Evolutionary conservation across 2,113 vertebrate genomes (phyloP).

Genomic region (Paradoxurus hermaphroditus): DNA sequence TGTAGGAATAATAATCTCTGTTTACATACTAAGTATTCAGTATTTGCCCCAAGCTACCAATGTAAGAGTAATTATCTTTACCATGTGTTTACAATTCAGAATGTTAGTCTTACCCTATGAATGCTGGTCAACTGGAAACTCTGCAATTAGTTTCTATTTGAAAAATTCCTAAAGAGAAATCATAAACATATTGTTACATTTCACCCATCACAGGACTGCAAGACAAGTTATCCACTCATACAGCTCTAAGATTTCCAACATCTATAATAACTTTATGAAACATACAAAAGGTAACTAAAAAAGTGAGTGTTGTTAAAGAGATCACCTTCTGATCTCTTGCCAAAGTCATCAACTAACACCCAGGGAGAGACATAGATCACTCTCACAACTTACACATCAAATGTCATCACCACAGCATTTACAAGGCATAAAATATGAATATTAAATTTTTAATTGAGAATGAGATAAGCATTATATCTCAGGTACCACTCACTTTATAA

Average conservation of each 20-base stretch:
- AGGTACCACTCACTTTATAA: background rate
- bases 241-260: conserved; percentile 27
- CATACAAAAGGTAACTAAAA: background rate
- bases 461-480: background rate
- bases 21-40: conserved; percentile 4
- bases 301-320: background rate
- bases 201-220: conserved; percentile 18
- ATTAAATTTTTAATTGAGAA: conserved; percentile 22
- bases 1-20: conserved; percentile 8
- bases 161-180: conserved; percentile 71
- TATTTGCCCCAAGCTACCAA: conserved; percentile 38
- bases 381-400: background rate
- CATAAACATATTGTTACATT: conserved; percentile 56
- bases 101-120: conserved; percentile 66
- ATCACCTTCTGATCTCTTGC: background rate
- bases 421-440: background rate
- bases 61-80: conserved; percentile 40
- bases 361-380: background rate
- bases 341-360: background rate
- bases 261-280: conserved; percentile 6
- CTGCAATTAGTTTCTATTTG: conserved; percentile 59
- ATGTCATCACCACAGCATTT: background rate
- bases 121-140: conserved; percentile 61
- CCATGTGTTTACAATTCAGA: conserved; percentile 53
- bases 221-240: conserved; percentile 14